Base-by-base conservation (phyloP, 1,140 invertebrate species). In the Sweltsa coloradensis region DNA sequence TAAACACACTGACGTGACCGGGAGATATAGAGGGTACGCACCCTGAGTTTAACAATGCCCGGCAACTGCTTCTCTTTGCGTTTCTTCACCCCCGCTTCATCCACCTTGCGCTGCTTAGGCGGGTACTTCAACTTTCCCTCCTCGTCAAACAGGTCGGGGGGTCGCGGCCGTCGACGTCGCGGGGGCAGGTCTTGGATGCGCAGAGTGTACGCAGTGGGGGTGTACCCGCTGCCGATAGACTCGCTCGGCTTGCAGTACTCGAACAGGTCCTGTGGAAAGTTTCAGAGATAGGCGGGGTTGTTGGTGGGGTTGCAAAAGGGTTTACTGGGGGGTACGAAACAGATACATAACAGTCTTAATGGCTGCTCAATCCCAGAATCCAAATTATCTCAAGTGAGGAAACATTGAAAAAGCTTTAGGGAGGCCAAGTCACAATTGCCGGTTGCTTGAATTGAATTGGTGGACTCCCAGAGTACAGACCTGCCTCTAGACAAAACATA, bases 181-280 rank as follows among this genome's bases (percentile, higher is more conserved):
- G 58, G 62, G 24, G 65, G 64, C 29, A 79, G 51, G 52, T 70
- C 66, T 55, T 64, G 63, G 18, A 78, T 57, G 49, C 67, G 66
- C 34, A 79, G 61, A 49, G 65, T 58, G 21, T 64, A 64, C 1
- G 71, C 68, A 41, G 61, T 56, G n/a, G 75, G 76, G 3, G 71
- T 75, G 52, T 73, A 80, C 49, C 65, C 65, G 53, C 66, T 74
- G 41, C 71, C 78, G 41, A 80, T 80, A 31, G 70, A 73, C 62
- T 85, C 79, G 31, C 68, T 71, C 3, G 80, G 80, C 50, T 74
- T 77, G 11, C 69, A 62, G 53, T 74, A 73, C 26, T 68, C 60
- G 41, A 69, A 70, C 23, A 67, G 64, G 54, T 78, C 66, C 52
- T 62, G 22, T 3, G 19, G n/a, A 45, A 2, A 16, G 11, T 11